Evolutionary conservation across 2,797 vertebrate species (phyloP).

Genomic region (Diceros bicornis): DNA sequence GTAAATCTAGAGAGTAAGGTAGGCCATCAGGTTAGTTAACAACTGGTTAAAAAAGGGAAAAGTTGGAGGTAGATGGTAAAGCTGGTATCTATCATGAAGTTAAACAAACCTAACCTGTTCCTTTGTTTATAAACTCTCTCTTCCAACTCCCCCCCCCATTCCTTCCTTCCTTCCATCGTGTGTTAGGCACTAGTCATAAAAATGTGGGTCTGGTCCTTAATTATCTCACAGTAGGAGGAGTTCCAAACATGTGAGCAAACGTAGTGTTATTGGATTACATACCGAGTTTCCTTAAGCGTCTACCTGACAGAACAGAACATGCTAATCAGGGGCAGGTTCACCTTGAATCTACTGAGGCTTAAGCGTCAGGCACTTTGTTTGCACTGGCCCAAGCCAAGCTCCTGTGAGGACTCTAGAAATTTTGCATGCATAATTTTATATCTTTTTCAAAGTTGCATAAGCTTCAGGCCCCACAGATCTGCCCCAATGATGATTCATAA

Average conservation of each 20-base stretch:
- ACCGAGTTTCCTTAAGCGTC: not conserved
- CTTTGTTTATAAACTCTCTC: not conserved
- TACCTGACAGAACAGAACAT: not conserved
- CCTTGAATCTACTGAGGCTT: not conserved
- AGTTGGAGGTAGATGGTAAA: not conserved
- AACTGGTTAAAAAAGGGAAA: slow-evolving; percentile 17
- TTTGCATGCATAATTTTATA: not conserved
- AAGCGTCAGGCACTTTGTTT: not conserved
- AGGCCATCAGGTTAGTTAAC: not conserved
- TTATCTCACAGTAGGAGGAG: not conserved
- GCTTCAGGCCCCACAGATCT: not conserved
- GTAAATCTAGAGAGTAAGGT: not conserved
- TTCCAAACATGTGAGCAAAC: not conserved
- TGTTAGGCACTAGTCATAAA: not conserved
- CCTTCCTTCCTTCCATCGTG: not conserved
- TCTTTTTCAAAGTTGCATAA: not conserved
- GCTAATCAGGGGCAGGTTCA: not conserved
- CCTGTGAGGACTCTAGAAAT: not conserved
- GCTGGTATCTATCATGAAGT: not conserved
- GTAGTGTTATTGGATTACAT: not conserved
- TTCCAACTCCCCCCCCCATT: not conserved
- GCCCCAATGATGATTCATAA: not conserved
- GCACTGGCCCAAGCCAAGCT: not conserved
- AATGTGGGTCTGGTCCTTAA: not conserved
- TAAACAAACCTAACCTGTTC: not conserved